Percentiles rank a stretch among this genome's conserved stretches.
Conservation (phyloP, 2,888 invertebrate genomes). For the Lochmaea crataegi region DNA sequence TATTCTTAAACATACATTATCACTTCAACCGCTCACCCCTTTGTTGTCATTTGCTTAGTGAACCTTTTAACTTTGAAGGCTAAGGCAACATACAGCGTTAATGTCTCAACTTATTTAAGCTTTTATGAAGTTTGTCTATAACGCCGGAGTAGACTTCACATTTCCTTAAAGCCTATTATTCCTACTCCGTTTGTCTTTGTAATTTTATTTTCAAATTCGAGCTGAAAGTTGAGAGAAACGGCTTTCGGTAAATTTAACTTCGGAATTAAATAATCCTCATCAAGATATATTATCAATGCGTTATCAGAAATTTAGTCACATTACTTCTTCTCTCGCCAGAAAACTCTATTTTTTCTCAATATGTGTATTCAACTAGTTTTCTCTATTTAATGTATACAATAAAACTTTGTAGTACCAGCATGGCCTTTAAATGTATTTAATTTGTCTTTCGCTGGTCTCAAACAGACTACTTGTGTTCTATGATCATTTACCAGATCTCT, state of each 20-base stretch:
- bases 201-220: not conserved
- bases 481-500: too few relatives aligned
- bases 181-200: not conserved
- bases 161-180: not conserved
- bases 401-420: too few relatives aligned
- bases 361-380: too few relatives aligned
- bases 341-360: too few relatives aligned
- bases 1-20: not conserved
- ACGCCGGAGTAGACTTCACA: not conserved
- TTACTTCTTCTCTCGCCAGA: too few relatives aligned
- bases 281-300: not conserved
- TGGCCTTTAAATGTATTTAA: too few relatives aligned
- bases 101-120: constrained; percentile 1
- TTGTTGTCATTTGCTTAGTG: not conserved
- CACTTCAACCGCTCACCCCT: not conserved
- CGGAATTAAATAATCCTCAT: not conserved
- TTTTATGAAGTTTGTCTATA: not conserved
- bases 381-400: too few relatives aligned
- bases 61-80: not conserved
- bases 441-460: too few relatives aligned
- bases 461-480: too few relatives aligned
- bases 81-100: not conserved
- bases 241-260: not conserved
- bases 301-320: too few relatives aligned
- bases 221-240: not conserved